Base-by-base conservation (phyloP, 1,140 invertebrate genomes). In the Pogonognathellus flavescens region DNA sequence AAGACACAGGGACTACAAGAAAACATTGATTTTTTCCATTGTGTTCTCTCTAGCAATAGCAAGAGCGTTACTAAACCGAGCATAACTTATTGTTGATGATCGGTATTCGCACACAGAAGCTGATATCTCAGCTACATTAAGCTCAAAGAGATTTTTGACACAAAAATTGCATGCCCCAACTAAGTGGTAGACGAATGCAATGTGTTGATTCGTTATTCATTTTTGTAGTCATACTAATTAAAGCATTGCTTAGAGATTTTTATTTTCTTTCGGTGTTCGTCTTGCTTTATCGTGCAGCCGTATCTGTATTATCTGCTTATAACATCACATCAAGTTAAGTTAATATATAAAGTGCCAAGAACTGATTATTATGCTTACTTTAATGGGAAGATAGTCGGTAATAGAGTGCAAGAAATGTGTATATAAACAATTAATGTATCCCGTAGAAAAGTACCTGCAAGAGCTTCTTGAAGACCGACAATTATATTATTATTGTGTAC, bases 1-100 rank as follows among this genome's bases (percentile, higher is more conserved):
- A 76, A 76, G 70, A 31, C 70, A 76, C 70, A 76, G n/a, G 31
- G 70, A 41, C 41, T 72, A 72, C 66, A 72, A 72, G 66, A 72
- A 72, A 72, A 72, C 25, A 76, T 76, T 8, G 70, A 76, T 76
- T 76, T 76, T 76, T 76, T 41, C 70, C 31, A 9, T 50, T 31
- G 4, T 31, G 4, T 76, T 49, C 41, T 49, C 70, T 76, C 14
- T 50, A 49, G 70, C 25, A 50, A 50, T 76, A 76, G 70, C 41
- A 31, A 57, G n/a, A 57, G 1, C 10, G 53, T 57, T 14, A 9
- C 53, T 14, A n/a, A 57, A 14, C 53, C 53, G n/a, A 76, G 41
- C 70, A 25, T 11, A 10, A 66, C 20, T 25, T 25, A 14, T 66
- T 66, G 22, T 10, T 11, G 22, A 66, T 66, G 62, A 66, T 66